Conservation (phyloP, 2,797 vertebrate genomes). For the Eupleurogrammus muticus region DNA sequence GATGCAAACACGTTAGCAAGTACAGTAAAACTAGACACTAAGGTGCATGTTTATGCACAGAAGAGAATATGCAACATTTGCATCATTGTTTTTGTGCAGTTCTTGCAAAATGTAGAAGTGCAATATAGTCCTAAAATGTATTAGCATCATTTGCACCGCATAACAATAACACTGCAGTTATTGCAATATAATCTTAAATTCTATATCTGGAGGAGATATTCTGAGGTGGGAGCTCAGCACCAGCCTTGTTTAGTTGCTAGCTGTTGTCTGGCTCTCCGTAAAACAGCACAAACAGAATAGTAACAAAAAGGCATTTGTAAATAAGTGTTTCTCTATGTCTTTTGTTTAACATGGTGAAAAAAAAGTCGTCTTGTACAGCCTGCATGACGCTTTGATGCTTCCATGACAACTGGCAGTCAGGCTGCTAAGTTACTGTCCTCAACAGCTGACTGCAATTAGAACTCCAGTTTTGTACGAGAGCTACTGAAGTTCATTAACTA, state of each 20-base stretch:
- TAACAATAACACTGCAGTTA: not conserved
- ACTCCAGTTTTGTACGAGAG: constrained; percentile 1
- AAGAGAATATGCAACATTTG: too few relatives aligned
- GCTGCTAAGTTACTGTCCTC: constrained; percentile 4
- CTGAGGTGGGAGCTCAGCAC: not conserved
- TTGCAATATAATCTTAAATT: not conserved
- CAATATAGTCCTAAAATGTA: too few relatives aligned
- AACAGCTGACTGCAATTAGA: constrained; percentile 23
- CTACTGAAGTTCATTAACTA: not conserved
- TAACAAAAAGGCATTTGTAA: not conserved
- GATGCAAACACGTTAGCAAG: not conserved
- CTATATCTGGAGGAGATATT: not conserved
- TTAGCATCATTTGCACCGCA: not conserved
- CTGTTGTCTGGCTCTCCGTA: fast-evolving
- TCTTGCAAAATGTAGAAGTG: too few relatives aligned
- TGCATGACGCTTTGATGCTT: not conserved
- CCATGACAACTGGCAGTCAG: constrained; percentile 47
- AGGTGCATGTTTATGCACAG: too few relatives aligned
- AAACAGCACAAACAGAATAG: not conserved
- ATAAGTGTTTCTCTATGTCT: not conserved
- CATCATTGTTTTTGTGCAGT: too few relatives aligned
- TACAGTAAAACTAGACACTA: not conserved
- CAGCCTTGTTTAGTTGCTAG: not conserved
- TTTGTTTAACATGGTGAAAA: not conserved
- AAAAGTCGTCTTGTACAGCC: too few relatives aligned